These are phyloP conservation scores for Clinocottus analis DNA, from an alignment of 2,113 vertebrate species.

Conservation along the genomic window DNA sequence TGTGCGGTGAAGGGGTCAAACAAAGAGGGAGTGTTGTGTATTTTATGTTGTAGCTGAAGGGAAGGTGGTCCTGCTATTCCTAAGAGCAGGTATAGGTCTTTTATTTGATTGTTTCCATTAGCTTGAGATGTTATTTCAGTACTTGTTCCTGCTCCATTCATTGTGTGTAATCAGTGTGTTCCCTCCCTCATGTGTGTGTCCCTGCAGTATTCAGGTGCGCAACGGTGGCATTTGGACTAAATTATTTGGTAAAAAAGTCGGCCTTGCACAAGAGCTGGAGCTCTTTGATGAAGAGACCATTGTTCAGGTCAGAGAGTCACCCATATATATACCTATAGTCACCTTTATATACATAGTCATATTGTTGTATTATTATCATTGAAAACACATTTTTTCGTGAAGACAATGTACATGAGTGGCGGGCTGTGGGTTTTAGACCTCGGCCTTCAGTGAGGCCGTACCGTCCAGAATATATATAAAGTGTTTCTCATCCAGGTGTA, in stretches of 20 bases:
- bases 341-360: too few species aligned
- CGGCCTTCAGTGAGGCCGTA: too few species aligned
- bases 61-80: not conserved
- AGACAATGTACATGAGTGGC: too few species aligned
- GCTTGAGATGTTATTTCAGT: not conserved
- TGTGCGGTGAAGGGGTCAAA: not conserved
- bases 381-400: not conserved
- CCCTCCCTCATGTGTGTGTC: not conserved
- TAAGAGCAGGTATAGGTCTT: not conserved
- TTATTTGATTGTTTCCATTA: not conserved
- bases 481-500: not conserved
- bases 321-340: too few species aligned
- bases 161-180: not conserved
- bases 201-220: conserved; percentile 48
- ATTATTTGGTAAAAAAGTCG: fast-evolving
- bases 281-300: conserved; percentile 42
- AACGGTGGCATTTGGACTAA: conserved; percentile 23
- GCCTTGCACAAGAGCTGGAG: not conserved
- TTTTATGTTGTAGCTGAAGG: not conserved
- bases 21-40: not conserved
- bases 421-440: too few species aligned
- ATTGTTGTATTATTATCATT: too few species aligned
- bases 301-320: conserved; percentile 46
- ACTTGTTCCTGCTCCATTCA: not conserved
- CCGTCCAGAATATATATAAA: not conserved